Evolutionary conservation across 2,113 vertebrate species (phyloP), one percentile per base, ranked within the genome.

Genomic region (Colaptes auratus): DNA sequence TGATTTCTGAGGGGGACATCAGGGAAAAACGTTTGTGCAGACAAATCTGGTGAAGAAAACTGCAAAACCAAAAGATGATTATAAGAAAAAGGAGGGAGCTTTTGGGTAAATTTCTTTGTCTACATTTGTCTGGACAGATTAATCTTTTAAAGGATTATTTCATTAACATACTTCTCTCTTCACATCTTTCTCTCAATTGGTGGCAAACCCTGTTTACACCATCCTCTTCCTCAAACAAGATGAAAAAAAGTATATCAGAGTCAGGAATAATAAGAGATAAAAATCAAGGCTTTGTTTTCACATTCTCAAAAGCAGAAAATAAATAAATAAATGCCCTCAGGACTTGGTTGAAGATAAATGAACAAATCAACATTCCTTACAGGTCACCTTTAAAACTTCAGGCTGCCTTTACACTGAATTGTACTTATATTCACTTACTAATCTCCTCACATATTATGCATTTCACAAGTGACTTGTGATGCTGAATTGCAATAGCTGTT

Each of bases 381-480:
- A 81, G 35, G 61, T 86, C 84, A 70, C 59, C 81, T 93, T 76
- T 87, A 50, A 84, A 92, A 76, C 80, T 89, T 93, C 16, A 88
- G 59, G 15, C 35, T 93, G 61, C 20, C 23, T 94, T 86, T 75
- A 33, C 72, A 84, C 30, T 65, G 77, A 79, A 39, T 73, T 52
- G 92, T 82, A 73, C 70, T 42, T 92, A 65, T 9, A 86, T 58
- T 89, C 1, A 0, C 70, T 96, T 96, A 70, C 44, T 90, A 93
- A 96, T 93, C 96, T 94, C 83, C 92, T 96, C 92, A 96, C 83
- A 95, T 88, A 93, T 84, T 87, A 50, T 55, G 92, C 81, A 96
- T 96, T 96, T 96, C 91, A 96, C 93, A 96, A 96, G 46, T 92
- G 86, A 96, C 83, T 96, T 92, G 92, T 95, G 83, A 89, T 52